Percentiles rank a stretch among this genome's conserved stretches.
phyloP scores from a whole-genome alignment of 2,888 invertebrate species.

The Corbicula japonica region DNA sequence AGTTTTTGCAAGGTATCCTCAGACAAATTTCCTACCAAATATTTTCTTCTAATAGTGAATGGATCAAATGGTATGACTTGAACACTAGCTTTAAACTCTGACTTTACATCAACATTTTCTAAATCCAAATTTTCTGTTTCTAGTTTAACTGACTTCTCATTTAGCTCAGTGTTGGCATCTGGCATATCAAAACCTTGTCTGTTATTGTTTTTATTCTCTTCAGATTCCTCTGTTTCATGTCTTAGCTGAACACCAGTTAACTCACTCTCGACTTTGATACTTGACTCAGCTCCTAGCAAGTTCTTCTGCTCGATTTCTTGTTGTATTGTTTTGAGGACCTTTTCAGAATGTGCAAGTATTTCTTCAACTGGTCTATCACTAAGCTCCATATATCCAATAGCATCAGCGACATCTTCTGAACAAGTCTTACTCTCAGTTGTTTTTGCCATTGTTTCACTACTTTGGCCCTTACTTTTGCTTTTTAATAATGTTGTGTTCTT shows the following conservation, averaged over 20 bases:
- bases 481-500: background rate
- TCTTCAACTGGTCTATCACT: constrained; percentile 41
- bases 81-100: background rate
- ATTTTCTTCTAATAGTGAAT: constrained; percentile 80
- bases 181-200: constrained; percentile 7
- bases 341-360: constrained; percentile 24
- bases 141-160: no score
- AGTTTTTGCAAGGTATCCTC: constrained; percentile 69
- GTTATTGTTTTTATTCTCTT: constrained; percentile 5
- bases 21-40: constrained; percentile 71
- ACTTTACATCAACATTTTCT: no score
- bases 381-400: constrained; percentile 47
- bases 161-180: constrained; percentile 11
- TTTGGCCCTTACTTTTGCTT: background rate
- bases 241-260: constrained; percentile 5
- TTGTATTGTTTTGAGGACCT: constrained; percentile 7
- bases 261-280: constrained; percentile 23
- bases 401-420: constrained; percentile 41
- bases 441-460: background rate
- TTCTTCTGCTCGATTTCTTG: no score
- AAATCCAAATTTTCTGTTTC: no score
- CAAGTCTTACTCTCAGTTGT: background rate
- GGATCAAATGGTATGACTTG: constrained; percentile 47
- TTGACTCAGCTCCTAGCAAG: no score
- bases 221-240: background rate